phyloP scores from a whole-genome alignment of 2,113 vertebrate genomes.

The Chitala chitala region DNA sequence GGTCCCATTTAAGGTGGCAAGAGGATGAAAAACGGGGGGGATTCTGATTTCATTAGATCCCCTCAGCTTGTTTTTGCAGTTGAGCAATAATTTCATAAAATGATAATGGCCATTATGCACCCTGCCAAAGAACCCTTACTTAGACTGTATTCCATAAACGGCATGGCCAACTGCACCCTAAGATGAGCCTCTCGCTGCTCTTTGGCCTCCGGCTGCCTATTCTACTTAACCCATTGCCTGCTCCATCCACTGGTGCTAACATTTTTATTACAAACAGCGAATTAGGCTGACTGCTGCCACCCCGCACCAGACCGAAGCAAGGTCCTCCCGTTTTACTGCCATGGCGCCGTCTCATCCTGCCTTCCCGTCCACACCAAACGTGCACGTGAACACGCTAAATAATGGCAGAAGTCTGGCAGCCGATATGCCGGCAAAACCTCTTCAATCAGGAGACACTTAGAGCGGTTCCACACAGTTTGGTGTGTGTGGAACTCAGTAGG shows the following conservation, averaged over 20 bases:
- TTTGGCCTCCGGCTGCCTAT: background rate
- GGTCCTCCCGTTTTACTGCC: background rate
- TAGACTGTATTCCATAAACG: slow-evolving; percentile 10
- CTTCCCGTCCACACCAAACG: background rate
- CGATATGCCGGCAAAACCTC: too few species aligned
- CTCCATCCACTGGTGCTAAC: background rate
- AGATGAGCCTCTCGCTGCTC: background rate
- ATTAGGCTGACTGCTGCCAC: background rate
- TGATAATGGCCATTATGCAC: slow-evolving; percentile 18
- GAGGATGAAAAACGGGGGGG: too few species aligned
- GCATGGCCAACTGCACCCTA: background rate
- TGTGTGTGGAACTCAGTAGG: too few species aligned
- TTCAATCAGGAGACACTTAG: too few species aligned
- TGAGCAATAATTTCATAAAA: slow-evolving; percentile 27
- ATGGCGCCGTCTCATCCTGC: background rate
- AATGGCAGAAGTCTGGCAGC: too few species aligned
- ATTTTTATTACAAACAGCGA: background rate
- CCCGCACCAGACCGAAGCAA: background rate
- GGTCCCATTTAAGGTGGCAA: too few species aligned
- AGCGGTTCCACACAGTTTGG: too few species aligned
- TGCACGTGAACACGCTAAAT: background rate
- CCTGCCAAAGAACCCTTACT: slow-evolving; percentile 18
- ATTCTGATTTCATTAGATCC: slow-evolving; percentile 18
- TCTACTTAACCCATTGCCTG: background rate
- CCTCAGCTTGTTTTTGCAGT: slow-evolving; percentile 23